Percentiles rank a stretch among this genome's conserved stretches.
Evolutionary conservation across 2,888 invertebrate species (phyloP).

Genomic region (Nesidiocoris tenuis): DNA sequence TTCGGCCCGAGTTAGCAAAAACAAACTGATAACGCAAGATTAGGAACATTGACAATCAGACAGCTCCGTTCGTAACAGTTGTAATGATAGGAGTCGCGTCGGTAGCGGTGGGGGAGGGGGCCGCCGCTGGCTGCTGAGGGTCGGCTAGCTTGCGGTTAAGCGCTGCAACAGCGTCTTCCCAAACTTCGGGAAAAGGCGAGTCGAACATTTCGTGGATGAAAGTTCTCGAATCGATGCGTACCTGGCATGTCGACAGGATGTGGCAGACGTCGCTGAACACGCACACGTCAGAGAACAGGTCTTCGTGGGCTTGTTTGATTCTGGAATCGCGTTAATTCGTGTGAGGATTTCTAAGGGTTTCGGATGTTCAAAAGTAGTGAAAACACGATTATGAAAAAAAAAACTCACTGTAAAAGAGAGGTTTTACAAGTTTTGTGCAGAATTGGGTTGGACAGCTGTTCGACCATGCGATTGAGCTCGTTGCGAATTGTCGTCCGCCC

Average conservation of each 20-base stretch:
- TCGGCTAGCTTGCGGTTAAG: neutral
- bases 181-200: conserved; percentile 43
- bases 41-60: too few species aligned
- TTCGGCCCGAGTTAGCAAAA: too few species aligned
- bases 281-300: conserved; percentile 73
- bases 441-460: conserved; percentile 75
- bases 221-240: conserved; percentile 46
- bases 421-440: conserved; percentile 79
- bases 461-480: conserved; percentile 70
- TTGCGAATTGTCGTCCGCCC: conserved; percentile 55
- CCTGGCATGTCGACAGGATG: conserved; percentile 47
- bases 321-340: conserved; percentile 52
- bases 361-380: neutral
- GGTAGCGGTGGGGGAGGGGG: neutral
- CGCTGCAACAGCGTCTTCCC: conserved; percentile 38
- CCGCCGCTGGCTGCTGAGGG: neutral
- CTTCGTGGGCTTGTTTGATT: conserved; percentile 60
- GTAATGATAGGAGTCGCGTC: neutral
- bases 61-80: too few species aligned
- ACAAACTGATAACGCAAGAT: too few species aligned
- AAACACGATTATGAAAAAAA: neutral
- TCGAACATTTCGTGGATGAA: conserved; percentile 47
- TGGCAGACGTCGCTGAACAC: conserved; percentile 86
- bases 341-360: neutral
- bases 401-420: conserved; percentile 65